Evolutionary conservation across 2,888 invertebrate genomes (phyloP), one percentile per base, ranked within the genome.

Genomic region (Strigamia maritima): DNA sequence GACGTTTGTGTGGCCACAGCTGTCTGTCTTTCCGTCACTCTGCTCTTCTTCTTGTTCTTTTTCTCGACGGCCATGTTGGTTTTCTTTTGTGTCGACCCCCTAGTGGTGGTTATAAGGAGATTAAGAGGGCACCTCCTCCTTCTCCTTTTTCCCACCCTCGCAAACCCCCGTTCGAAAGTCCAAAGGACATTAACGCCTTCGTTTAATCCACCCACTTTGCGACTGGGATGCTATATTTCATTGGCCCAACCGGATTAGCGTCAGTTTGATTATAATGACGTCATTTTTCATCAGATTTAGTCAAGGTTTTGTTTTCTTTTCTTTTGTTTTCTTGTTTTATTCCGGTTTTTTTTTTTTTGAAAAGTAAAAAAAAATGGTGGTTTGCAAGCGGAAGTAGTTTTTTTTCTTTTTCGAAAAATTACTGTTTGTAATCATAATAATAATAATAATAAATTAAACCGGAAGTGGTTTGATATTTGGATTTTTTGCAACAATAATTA

Each of bases 91-190:
- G 26, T 24, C 3, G 28, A 16, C 70, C 44, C 70, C 70, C 70
- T 65, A 70, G 26, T 70, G 70, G 26, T 70, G 70, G 70, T 70
- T 54, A 70, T 70, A 70, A 70, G 70, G 70, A 70, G 70, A 70
- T 70, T 70, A 70, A 70, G 70, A 16, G n/a, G n/a, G 70, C 26
- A 54, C 54, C 28, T 70, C 70, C 70, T 70, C 70, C 28, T 70
- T 28, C 70, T 70, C 14, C 70, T 28, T 70, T 65, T 70, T 70
- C 70, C 70, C 70, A 70, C 70, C 70, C 70, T 70, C 70, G 16
- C 70, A 26, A 28, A 24, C 24, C 70, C 16, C 26, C 28, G 7
- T 3, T 8, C 19, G 4, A 19, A n/a, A 54, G 54, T 24, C 70
- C 16, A 70, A 70, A 70, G 70, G 14, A 70, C 70, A 70, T 70